Percentiles rank a stretch among this genome's conserved stretches.
phyloP scores from a whole-genome alignment of 2,888 invertebrate genomes.

The Agrochola lota region DNA sequence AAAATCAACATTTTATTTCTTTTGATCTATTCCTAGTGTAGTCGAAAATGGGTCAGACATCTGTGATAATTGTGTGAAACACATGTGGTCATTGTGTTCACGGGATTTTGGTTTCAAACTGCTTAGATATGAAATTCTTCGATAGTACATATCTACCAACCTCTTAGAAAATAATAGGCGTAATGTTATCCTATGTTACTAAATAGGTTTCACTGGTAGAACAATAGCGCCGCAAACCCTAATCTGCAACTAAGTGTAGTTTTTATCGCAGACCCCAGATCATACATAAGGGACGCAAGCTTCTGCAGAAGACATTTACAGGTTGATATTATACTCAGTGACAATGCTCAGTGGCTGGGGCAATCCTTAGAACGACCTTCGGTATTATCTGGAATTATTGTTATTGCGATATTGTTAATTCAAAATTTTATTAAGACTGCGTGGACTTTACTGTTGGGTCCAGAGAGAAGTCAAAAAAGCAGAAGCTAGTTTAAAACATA shows the following conservation, averaged over 20 bases:
- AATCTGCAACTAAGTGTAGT: slow-evolving; percentile 11
- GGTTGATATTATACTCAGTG: slow-evolving; percentile 4
- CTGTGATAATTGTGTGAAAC: too few species aligned
- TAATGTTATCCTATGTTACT: background rate
- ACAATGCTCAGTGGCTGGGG: background rate
- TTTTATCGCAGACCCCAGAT: slow-evolving; percentile 8
- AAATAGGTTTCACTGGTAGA: background rate
- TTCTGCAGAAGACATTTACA: slow-evolving; percentile 12
- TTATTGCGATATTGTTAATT: background rate
- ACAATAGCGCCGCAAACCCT: background rate
- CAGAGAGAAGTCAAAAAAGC: too few species aligned
- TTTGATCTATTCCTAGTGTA: too few species aligned
- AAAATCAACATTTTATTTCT: too few species aligned
- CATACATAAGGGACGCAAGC: background rate
- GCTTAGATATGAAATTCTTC: too few species aligned
- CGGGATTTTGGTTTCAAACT: too few species aligned
- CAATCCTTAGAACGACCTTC: background rate
- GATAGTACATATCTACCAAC: too few species aligned
- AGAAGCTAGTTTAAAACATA: background rate
- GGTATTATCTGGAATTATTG: background rate
- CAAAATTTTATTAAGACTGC: too few species aligned
- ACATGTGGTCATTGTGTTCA: too few species aligned
- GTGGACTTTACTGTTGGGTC: background rate
- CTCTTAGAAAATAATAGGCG: too few species aligned
- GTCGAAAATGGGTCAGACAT: too few species aligned